Conservation (phyloP, 2,797 vertebrate genomes). For the Coluber constrictor region DNA sequence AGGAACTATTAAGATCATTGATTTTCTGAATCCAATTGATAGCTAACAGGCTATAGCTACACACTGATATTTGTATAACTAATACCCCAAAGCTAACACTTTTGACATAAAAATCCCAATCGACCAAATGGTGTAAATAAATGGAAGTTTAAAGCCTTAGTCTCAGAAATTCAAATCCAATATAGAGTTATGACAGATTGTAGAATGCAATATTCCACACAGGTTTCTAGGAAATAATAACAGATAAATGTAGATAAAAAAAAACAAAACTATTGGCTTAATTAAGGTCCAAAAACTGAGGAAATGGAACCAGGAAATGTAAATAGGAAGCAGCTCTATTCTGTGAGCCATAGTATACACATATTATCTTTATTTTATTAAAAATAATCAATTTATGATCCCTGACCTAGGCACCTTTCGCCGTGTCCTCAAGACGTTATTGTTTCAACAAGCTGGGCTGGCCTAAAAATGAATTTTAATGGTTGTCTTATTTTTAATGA, state of each 20-base stretch:
- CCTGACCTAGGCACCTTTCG: too few relatives aligned
- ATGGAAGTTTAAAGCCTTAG: slow-evolving; percentile 69
- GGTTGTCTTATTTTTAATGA: too few relatives aligned
- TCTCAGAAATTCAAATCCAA: slow-evolving; percentile 62
- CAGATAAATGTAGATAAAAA: not conserved
- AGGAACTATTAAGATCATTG: slow-evolving; percentile 92
- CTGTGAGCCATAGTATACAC: not conserved
- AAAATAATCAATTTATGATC: not conserved
- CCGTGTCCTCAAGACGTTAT: too few relatives aligned
- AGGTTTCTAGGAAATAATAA: not conserved
- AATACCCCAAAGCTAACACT: slow-evolving; percentile 80
- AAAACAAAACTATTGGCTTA: not conserved
- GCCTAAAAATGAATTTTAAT: too few relatives aligned
- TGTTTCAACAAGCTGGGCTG: too few relatives aligned
- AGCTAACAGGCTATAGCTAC: slow-evolving; percentile 87
- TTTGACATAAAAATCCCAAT: slow-evolving; percentile 82
- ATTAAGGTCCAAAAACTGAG: not conserved
- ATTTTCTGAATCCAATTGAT: slow-evolving; percentile 97
- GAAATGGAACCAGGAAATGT: not conserved
- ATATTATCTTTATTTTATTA: not conserved
- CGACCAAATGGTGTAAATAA: slow-evolving; percentile 67
- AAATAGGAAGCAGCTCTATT: not conserved
- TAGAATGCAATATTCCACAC: slow-evolving; percentile 19
- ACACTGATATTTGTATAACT: slow-evolving; percentile 91
- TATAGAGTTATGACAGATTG: slow-evolving; percentile 18